A percentile compares a stretch with the other conserved stretches of the same genome.
phyloP scores from a whole-genome alignment of 2,797 vertebrate genomes.

The Pipistrellus pygmaeus region DNA sequence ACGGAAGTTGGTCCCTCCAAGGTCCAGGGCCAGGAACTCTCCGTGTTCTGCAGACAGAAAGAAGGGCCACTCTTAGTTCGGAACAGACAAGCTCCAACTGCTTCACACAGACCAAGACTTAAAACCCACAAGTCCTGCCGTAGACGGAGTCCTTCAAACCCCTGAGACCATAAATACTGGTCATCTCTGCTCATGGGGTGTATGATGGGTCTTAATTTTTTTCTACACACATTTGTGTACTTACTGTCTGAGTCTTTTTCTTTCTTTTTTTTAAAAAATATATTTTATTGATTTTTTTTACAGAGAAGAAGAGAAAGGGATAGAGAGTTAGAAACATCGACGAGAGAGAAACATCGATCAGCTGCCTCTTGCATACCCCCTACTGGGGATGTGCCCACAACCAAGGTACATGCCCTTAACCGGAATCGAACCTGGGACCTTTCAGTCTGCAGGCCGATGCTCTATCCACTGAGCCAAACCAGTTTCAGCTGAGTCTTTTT shows the following conservation, averaged over 20 bases:
- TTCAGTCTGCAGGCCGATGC: too few relatives aligned
- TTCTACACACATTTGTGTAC: neutral
- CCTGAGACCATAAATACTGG: neutral
- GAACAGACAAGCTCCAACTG: neutral
- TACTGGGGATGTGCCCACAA: too few relatives aligned
- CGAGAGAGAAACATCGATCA: too few relatives aligned
- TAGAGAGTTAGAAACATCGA: too few relatives aligned
- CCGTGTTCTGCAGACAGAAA: slow-evolving; percentile 91
- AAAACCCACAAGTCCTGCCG: neutral
- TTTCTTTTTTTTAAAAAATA: neutral
- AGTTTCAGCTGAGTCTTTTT: neutral
- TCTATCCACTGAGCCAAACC: too few relatives aligned
- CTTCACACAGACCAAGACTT: neutral
- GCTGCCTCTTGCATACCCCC: too few relatives aligned
- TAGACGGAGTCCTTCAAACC: neutral
- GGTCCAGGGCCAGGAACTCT: slow-evolving; percentile 95
- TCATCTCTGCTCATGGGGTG: accelerated
- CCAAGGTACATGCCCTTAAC: too few relatives aligned
- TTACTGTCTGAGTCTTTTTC: neutral
- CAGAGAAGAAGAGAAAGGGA: too few relatives aligned
- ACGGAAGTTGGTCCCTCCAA: slow-evolving; percentile 96
- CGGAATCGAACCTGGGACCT: too few relatives aligned
- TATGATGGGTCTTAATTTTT: neutral
- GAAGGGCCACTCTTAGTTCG: neutral
- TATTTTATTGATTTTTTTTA: too few relatives aligned